Percentiles rank a stretch among this genome's conserved stretches.
Evolutionary conservation across 2,113 vertebrate species (phyloP).

Genomic region (Microtus ochrogaster): DNA sequence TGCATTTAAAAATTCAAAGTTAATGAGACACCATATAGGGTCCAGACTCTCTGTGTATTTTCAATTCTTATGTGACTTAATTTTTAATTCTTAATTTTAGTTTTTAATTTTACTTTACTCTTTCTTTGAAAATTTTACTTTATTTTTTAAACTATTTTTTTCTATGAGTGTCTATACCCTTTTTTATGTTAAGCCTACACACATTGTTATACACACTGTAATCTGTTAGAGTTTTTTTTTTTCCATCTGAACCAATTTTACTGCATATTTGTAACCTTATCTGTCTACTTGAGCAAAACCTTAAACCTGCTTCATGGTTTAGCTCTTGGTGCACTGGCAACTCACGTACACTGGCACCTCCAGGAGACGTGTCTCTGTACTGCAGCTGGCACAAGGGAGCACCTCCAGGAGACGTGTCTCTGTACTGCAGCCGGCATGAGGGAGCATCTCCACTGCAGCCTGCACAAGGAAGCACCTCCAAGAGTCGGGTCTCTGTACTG

Average conservation of each 20-base stretch:
- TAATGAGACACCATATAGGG: neutral
- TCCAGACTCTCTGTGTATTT: neutral
- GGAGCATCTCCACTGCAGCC: neutral
- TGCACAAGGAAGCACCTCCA: neutral
- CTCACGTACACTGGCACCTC: neutral
- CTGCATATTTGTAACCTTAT: neutral
- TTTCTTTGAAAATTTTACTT: neutral
- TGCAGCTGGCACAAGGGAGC: rapidly evolving
- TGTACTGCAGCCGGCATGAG: neutral
- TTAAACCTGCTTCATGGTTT: neutral
- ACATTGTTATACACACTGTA: neutral
- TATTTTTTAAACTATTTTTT: neutral
- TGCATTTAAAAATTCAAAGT: neutral
- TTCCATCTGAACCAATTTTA: neutral
- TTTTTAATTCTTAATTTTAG: neutral
- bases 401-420: neutral
- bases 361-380: neutral
- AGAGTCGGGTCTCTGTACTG: neutral
- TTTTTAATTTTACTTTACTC: neutral
- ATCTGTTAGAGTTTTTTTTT: neutral
- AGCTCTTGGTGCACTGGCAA: neutral
- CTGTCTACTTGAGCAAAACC: neutral
- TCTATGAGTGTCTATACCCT: neutral
- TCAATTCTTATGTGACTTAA: neutral
- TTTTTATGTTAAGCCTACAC: neutral